A percentile compares a stretch with the other conserved stretches of the same genome.
Conservation (phyloP, 2,888 invertebrate genomes). For the Acholoe squamosa region DNA sequence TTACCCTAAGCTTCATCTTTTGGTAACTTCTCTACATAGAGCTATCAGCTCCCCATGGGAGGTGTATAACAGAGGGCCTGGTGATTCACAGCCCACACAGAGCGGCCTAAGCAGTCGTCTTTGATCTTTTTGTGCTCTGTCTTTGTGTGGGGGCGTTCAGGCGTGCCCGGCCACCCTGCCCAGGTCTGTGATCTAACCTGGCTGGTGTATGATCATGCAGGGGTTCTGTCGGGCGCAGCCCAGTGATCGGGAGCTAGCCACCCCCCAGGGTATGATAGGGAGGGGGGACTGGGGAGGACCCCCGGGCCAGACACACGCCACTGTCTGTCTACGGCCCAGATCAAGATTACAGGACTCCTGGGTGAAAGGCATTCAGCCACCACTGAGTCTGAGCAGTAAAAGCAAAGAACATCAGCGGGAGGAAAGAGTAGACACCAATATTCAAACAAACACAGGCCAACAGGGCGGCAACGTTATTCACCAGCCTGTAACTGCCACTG, state of each 20-base stretch:
- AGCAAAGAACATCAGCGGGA: constrained; percentile 35
- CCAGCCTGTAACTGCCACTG: constrained; percentile 3
- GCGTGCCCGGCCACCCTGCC: background rate
- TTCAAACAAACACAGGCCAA: constrained; percentile 38
- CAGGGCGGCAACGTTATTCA: background rate
- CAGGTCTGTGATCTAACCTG: background rate
- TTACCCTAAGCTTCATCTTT: too few relatives aligned
- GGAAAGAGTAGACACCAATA: constrained; percentile 32
- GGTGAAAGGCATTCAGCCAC: constrained; percentile 37
- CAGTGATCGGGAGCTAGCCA: background rate
- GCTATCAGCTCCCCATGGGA: too few relatives aligned
- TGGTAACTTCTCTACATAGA: too few relatives aligned
- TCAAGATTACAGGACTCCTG: constrained; percentile 38
- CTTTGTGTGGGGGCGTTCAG: constrained; percentile 31
- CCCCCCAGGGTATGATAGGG: background rate
- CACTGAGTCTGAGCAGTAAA: background rate
- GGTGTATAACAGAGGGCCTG: too few relatives aligned
- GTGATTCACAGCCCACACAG: background rate
- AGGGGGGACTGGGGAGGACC: background rate
- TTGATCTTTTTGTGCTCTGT: constrained; percentile 6
- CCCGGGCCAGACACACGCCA: constrained; percentile 31
- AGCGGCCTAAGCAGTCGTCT: background rate
- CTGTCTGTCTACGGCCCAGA: background rate
- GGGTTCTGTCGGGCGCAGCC: background rate
- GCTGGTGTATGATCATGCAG: constrained; percentile 9